Evolutionary conservation across 1,140 invertebrate genomes (phyloP), one percentile per base, ranked within the genome.

Genomic region (Ectropis grisescens): DNA sequence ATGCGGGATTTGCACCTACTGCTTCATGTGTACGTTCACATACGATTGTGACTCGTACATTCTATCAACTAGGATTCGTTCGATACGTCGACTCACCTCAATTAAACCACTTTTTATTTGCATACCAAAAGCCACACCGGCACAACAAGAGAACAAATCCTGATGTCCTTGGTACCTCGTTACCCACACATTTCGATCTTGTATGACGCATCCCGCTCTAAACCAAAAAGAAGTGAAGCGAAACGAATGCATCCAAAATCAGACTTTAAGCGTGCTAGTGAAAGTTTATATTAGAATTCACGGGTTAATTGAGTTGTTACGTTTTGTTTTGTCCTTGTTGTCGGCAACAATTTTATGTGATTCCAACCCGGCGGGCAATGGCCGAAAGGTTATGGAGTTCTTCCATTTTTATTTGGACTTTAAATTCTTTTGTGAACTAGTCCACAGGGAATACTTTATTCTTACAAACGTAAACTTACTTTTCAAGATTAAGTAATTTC

Each of bases 111-210:
- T 51, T 58, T 60, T 65, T 57, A 56, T 74, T 58, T 56, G 52
- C 65, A 71, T 67, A 59, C 67, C 58, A 50, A 58, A 41, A 54
- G 33, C 10, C 43, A 41, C 41, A 41, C 44, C 40, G 39, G 42
- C 44, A 43, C 37, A 46, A 48, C 51, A 56, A 65, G 56, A 49
- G 59, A 60, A 55, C 40, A 42, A 51, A 60, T 51, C 61, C 50
- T 33, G 58, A 13, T 41, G 64, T 46, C 69, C 69, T 70, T 70
- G 58, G 50, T 60, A 55, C 43, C 47, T 61, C 57, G 47, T 61
- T 66, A 54, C 47, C 42, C 46, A 58, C 51, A 51, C 48, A 46
- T 55, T 62, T 55, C 43, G 43, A 59, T 57, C 41, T 57, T 38
- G 47, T 43, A 62, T 70, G 66, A 67, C 60, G 58, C 60, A 65